Percentiles rank a stretch among this genome's conserved stretches.
Conservation (phyloP, 2,113 vertebrate species). For the Tachysurus fulvidraco region DNA sequence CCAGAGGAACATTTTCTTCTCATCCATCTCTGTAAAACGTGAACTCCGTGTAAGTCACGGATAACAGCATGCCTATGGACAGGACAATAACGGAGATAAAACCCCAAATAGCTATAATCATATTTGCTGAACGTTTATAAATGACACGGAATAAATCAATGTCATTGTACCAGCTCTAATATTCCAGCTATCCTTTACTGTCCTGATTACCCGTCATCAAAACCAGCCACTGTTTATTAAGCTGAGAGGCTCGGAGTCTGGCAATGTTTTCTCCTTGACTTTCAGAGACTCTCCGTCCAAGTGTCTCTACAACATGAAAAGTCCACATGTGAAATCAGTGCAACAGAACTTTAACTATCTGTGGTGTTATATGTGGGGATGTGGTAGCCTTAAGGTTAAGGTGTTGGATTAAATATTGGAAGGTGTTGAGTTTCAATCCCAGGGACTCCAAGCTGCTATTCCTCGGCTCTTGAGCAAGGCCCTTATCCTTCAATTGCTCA, state of each 20-base stretch:
- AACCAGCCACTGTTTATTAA: neutral
- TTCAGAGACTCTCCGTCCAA: neutral
- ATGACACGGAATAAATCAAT: slow-evolving; percentile 15
- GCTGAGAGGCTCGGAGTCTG: neutral
- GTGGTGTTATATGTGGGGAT: no score
- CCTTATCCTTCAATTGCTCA: no score
- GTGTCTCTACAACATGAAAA: slow-evolving; percentile 9
- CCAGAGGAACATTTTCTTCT: neutral
- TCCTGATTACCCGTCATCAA: neutral
- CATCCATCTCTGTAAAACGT: neutral
- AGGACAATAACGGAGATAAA: slow-evolving; percentile 19
- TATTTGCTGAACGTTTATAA: slow-evolving; percentile 9
- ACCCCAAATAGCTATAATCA: neutral
- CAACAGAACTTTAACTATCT: slow-evolving; percentile 8
- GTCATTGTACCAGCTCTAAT: neutral
- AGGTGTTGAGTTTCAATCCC: no score
- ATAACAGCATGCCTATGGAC: neutral
- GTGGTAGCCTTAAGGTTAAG: no score
- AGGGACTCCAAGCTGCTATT: no score
- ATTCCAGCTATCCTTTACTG: neutral
- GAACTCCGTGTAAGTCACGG: neutral
- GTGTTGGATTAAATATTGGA: no score
- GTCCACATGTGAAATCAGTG: slow-evolving; percentile 22
- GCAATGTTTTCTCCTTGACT: neutral
- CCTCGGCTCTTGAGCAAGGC: no score